phyloP scores from a whole-genome alignment of 2,113 vertebrate genomes.

The Ailuropoda melanoleuca region DNA sequence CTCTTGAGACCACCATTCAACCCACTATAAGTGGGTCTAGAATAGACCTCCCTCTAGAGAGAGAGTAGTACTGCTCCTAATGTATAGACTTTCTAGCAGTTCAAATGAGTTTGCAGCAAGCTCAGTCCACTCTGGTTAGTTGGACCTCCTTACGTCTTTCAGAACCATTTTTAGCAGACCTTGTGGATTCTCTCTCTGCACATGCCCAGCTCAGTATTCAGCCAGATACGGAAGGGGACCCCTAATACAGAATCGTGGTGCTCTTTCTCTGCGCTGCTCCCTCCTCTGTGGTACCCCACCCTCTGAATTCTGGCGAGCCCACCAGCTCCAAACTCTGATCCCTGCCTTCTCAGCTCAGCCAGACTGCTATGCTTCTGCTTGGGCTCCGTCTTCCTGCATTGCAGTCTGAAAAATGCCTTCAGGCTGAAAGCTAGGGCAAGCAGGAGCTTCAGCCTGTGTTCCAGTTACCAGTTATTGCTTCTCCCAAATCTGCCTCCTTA shows the following conservation, averaged over 20 bases:
- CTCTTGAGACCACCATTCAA: background rate
- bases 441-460: background rate
- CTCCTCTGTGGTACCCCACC: background rate
- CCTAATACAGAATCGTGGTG: background rate
- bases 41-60: background rate
- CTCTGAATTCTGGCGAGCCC: background rate
- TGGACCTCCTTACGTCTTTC: background rate
- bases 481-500: background rate
- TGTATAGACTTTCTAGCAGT: background rate
- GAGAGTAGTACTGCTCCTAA: background rate
- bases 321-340: background rate
- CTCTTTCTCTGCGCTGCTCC: background rate
- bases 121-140: background rate
- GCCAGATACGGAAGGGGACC: background rate
- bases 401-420: background rate
- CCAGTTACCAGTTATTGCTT: background rate
- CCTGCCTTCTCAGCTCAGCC: background rate
- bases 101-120: background rate
- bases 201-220: background rate
- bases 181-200: background rate
- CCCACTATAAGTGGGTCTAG: background rate
- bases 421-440: background rate
- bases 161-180: background rate
- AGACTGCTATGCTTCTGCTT: background rate
- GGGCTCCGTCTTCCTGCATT: background rate